Evolutionary conservation across 2,797 vertebrate genomes (phyloP).

Genomic region (Clangula hyemalis): DNA sequence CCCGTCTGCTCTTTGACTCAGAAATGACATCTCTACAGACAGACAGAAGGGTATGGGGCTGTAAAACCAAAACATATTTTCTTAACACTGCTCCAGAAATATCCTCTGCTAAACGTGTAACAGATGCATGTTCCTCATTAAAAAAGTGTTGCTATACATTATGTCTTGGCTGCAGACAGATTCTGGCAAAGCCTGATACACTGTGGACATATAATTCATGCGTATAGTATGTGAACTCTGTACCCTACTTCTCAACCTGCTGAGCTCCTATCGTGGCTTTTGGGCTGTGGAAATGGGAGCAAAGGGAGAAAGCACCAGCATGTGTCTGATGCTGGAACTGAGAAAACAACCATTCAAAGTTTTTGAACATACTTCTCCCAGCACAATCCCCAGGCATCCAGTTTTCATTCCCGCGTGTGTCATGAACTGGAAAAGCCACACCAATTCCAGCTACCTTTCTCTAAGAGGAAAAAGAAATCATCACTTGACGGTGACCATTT

Average conservation of each 20-base stretch:
- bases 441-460: slow-evolving; percentile 7
- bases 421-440: slow-evolving; percentile 4
- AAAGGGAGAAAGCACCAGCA: neutral
- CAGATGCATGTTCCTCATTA: slow-evolving; percentile 64
- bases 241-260: slow-evolving; percentile 40
- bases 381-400: neutral
- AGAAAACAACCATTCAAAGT: neutral
- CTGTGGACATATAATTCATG: slow-evolving; percentile 61
- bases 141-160: slow-evolving; percentile 68
- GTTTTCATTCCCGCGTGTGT: neutral
- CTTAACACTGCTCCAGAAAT: slow-evolving; percentile 66
- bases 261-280: slow-evolving; percentile 14
- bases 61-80: slow-evolving; percentile 64
- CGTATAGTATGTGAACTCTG: slow-evolving; percentile 48
- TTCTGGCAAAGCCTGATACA: slow-evolving; percentile 58
- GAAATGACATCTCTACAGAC: slow-evolving; percentile 41
- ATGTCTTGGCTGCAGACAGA: slow-evolving; percentile 54
- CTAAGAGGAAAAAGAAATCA: slow-evolving; percentile 23
- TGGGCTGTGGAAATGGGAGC: neutral
- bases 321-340: neutral
- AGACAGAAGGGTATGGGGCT: slow-evolving; percentile 13
- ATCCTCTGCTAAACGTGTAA: slow-evolving; percentile 58
- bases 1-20: slow-evolving; percentile 50
- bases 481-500: neutral
- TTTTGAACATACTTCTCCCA: neutral